Evolutionary conservation across 2,113 vertebrate species (phyloP).

Genomic region (Zosterops borbonicus): DNA sequence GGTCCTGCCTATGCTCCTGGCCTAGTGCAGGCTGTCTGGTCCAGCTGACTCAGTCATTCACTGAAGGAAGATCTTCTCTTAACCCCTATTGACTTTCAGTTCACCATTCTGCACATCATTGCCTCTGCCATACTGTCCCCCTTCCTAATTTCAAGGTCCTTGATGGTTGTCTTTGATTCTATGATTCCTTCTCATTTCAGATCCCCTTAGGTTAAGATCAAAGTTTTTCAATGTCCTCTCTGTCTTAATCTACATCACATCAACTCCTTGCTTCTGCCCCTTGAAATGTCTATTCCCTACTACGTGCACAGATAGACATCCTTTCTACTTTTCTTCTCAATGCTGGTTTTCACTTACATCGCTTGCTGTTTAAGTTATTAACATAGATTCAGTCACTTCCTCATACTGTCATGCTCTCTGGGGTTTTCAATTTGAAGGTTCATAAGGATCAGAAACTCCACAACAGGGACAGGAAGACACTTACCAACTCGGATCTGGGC

Average conservation of each 20-base stretch:
- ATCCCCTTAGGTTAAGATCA: background rate
- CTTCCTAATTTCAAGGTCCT: background rate
- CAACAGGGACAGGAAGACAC: background rate
- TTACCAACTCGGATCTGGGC: background rate
- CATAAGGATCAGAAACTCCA: background rate
- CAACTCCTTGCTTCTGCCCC: background rate
- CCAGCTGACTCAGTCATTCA: background rate
- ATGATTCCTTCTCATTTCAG: background rate
- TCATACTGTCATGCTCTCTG: background rate
- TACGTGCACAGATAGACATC: background rate
- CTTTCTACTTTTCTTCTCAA: background rate
- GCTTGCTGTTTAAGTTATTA: background rate
- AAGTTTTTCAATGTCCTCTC: background rate
- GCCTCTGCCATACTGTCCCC: background rate
- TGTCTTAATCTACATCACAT: background rate
- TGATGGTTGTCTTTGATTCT: background rate
- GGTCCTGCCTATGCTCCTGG: background rate
- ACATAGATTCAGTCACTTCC: background rate
- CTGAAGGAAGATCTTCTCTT: background rate
- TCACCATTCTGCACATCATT: background rate
- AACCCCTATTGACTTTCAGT: background rate
- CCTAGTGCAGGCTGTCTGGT: background rate
- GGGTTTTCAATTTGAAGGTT: background rate
- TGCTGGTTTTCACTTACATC: background rate
- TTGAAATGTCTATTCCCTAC: background rate